Conservation (phyloP, 2,797 vertebrate genomes). For the Coregonus suidteri region DNA sequence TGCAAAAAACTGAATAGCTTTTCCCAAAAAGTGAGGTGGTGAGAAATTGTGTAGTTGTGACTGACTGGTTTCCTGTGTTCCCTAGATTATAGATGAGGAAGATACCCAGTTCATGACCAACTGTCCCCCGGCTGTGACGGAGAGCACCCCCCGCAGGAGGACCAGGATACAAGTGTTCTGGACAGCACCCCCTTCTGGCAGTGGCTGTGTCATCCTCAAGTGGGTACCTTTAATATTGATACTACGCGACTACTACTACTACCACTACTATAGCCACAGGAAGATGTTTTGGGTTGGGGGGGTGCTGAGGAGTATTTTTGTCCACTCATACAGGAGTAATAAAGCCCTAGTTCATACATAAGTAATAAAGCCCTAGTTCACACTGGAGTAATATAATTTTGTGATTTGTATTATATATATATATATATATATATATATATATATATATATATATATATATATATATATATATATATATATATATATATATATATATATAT, state of each 20-base stretch:
- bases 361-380: too few relatives aligned
- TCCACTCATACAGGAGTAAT: too few relatives aligned
- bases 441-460: too few relatives aligned
- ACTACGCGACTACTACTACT: neutral
- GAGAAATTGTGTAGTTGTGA: neutral
- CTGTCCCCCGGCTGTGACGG: constrained; percentile 92
- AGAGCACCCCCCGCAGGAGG: constrained; percentile 89
- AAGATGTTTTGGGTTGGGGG: too few relatives aligned
- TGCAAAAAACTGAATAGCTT: neutral
- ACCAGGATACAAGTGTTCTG: constrained; percentile 94
- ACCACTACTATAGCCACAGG: neutral
- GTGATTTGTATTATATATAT: too few relatives aligned
- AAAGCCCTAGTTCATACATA: too few relatives aligned
- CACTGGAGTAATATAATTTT: too few relatives aligned
- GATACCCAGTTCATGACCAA: constrained; percentile 97
- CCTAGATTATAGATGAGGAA: constrained; percentile 92
- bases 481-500: too few relatives aligned
- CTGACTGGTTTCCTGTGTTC: neutral
- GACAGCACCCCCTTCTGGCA: constrained; percentile 86
- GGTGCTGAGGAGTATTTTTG: too few relatives aligned
- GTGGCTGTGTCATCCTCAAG: constrained; percentile 94
- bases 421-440: too few relatives aligned
- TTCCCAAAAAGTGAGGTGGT: neutral
- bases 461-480: too few relatives aligned
- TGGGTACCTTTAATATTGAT: constrained; percentile 62